phyloP scores from a whole-genome alignment of 2,888 invertebrate genomes.

The Scaptomyza polygonia region DNA sequence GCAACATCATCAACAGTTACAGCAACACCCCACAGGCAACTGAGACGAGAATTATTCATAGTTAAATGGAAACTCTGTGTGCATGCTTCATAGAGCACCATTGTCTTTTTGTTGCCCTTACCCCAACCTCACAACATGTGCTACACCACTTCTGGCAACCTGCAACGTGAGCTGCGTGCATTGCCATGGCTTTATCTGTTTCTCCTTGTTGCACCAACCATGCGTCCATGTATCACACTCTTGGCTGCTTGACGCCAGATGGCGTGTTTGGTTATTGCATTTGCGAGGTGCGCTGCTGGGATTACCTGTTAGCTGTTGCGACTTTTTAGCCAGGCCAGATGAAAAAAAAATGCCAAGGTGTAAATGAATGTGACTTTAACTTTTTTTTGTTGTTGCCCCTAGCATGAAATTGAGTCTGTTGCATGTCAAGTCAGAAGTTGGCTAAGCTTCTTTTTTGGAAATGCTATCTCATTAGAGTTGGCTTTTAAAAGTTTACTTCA shows the following conservation, averaged over 20 bases:
- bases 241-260: constrained; percentile 39
- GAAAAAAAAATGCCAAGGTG: constrained; percentile 17
- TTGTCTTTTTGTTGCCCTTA: constrained; percentile 39
- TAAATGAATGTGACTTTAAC: constrained; percentile 16
- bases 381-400: constrained; percentile 33
- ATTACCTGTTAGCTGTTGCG: constrained; percentile 27
- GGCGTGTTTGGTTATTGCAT: constrained; percentile 51
- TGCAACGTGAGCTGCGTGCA: constrained; percentile 35
- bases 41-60: constrained; percentile 69
- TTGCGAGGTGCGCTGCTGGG: constrained; percentile 50
- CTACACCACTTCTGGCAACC: neutral
- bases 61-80: constrained; percentile 71
- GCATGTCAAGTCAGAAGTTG: constrained; percentile 13
- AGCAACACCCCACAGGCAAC: constrained; percentile 14
- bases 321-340: constrained; percentile 2
- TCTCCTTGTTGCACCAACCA: constrained; percentile 21
- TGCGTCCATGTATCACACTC: constrained; percentile 20
- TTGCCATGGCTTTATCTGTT: constrained; percentile 34
- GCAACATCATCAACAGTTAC: constrained; percentile 19
- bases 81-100: constrained; percentile 60
- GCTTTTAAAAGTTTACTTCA: neutral
- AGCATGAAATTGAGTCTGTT: constrained; percentile 19
- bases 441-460: neutral
- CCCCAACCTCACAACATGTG: neutral
- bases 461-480: neutral